These are phyloP conservation scores for Nephila pilipes DNA, from an alignment of 1,140 invertebrate genomes.

Conservation along the genomic window DNA sequence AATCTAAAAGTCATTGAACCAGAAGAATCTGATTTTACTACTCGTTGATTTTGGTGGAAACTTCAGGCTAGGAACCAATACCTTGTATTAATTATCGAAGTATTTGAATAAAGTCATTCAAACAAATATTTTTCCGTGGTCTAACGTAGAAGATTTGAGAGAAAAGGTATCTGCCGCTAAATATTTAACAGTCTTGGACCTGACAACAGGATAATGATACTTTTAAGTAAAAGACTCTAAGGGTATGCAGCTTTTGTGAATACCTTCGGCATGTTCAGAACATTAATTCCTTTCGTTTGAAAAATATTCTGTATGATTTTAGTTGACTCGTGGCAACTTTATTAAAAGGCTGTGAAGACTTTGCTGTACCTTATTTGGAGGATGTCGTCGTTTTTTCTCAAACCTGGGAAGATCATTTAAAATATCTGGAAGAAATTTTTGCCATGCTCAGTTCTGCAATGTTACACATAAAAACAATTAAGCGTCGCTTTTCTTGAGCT, in stretches of 20 bases:
- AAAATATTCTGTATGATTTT: background rate
- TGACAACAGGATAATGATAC: background rate
- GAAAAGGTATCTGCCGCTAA: background rate
- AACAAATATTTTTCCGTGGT: background rate
- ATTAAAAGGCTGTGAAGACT: background rate
- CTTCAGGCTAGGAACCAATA: background rate
- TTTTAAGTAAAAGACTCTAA: background rate
- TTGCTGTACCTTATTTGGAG: too few relatives aligned
- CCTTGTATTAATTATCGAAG: too few relatives aligned
- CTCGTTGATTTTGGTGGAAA: background rate
- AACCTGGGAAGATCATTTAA: conserved; percentile 29
- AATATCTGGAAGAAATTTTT: background rate
- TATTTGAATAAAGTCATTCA: background rate
- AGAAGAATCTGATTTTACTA: background rate
- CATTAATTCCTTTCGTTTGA: background rate
- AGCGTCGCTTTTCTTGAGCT: conserved; percentile 22
- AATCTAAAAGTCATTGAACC: background rate
- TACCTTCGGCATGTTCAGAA: conserved; percentile 30
- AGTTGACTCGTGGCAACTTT: background rate
- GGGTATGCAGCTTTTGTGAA: conserved; percentile 11
- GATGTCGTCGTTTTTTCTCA: conserved; percentile 2
- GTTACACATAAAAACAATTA: conserved; percentile 28
- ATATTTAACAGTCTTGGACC: background rate
- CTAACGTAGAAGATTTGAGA: background rate
- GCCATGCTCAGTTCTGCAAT: background rate